Percentiles rank a stretch among this genome's conserved stretches.
Conservation (phyloP, 2,113 vertebrate genomes). For the Seriola aureovittata region DNA sequence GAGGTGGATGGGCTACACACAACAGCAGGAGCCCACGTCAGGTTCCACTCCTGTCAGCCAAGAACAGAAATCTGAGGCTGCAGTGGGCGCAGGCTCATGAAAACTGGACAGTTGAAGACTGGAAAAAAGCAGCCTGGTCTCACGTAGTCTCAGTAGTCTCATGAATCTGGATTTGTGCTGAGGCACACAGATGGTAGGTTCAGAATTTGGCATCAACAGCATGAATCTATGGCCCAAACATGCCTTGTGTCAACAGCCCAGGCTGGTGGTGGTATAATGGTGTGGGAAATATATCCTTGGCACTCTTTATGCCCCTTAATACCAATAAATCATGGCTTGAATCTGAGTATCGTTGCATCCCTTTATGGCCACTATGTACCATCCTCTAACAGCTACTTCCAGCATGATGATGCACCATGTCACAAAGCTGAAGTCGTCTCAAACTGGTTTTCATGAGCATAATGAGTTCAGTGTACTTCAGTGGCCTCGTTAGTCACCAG, state of each 20-base stretch:
- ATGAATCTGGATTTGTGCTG: neutral
- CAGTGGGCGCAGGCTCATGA: neutral
- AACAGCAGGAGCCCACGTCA: neutral
- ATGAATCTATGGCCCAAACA: neutral
- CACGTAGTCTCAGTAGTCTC: too few species aligned
- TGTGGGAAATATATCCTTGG: neutral
- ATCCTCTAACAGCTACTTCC: neutral
- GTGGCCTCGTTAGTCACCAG: neutral
- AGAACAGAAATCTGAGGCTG: neutral
- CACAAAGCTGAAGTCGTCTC: neutral
- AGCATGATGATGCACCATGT: neutral
- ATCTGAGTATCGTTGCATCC: neutral
- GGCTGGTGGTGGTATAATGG: neutral
- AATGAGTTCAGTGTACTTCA: neutral
- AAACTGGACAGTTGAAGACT: neutral
- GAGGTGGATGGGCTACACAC: neutral
- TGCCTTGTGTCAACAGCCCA: neutral
- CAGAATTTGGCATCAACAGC: neutral
- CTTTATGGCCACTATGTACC: neutral
- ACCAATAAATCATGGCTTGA: neutral
- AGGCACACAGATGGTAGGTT: neutral
- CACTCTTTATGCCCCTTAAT: neutral
- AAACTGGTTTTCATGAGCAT: neutral
- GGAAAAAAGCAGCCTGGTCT: neutral
- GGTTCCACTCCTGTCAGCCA: constrained; percentile 1